phyloP scores from a whole-genome alignment of 1,140 invertebrate genomes.

The Drosophila burlai region DNA sequence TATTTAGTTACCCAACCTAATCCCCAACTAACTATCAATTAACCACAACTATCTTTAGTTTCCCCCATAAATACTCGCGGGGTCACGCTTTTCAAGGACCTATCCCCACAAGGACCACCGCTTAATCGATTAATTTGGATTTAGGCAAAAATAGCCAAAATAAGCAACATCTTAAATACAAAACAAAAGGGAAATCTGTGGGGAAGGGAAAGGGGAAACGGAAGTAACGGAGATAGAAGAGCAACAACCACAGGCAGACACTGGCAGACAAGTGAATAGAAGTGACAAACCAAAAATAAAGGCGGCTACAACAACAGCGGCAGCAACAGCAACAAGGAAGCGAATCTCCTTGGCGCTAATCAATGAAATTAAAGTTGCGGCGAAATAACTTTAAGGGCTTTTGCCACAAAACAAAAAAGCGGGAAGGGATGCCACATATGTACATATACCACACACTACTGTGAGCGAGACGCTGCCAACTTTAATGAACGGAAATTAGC shows the following conservation, averaged over 20 bases:
- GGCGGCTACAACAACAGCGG: slow-evolving; percentile 41
- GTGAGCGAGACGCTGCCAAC: slow-evolving; percentile 69
- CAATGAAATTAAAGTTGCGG: slow-evolving; percentile 80
- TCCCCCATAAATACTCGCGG: neutral
- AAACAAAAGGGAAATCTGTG: slow-evolving; percentile 29
- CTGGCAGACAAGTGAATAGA: slow-evolving; percentile 42
- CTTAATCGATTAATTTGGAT: slow-evolving; percentile 36
- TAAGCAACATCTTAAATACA: slow-evolving; percentile 50
- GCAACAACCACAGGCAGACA: slow-evolving; percentile 35
- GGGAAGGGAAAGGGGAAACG: slow-evolving; percentile 24
- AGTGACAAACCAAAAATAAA: slow-evolving; percentile 73
- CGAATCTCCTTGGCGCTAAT: slow-evolving; percentile 71
- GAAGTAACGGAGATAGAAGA: slow-evolving; percentile 50
- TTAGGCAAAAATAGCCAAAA: slow-evolving; percentile 32
- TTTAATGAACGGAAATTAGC: slow-evolving; percentile 85
- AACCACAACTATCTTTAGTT: slow-evolving; percentile 15
- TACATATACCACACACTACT: slow-evolving; percentile 35
- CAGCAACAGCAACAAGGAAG: slow-evolving; percentile 39
- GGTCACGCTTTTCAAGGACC: slow-evolving; percentile 10
- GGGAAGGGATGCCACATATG: neutral
- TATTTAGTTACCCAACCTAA: neutral
- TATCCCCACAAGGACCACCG: slow-evolving; percentile 27
- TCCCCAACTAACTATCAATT: neutral
- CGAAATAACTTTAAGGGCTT: slow-evolving; percentile 60
- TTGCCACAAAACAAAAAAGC: slow-evolving; percentile 3